Base-by-base conservation (phyloP, 1,140 invertebrate genomes). In the Drosophila micromelanica region DNA sequence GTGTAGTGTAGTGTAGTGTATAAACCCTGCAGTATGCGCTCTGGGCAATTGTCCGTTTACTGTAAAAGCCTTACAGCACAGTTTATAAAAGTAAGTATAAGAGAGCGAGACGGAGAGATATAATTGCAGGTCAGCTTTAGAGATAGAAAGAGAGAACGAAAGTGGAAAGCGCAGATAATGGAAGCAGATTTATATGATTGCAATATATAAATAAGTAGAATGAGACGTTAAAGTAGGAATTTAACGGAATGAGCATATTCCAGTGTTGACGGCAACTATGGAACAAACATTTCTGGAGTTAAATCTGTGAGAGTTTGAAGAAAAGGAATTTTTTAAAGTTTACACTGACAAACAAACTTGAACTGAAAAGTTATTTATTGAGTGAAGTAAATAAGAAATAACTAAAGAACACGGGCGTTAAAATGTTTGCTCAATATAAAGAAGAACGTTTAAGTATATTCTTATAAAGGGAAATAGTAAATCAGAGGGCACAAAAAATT, bases 1-100 rank as follows among this genome's bases (percentile, higher is more conserved):
- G 15, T 30, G 45, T 70, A 32, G 62, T 65, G 57, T 70, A 23
- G 5, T 43, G 13, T 30, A 12, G 15, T 46, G 51, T 4, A 56
- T 42, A 42, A 40, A 38, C 69, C 46, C 62, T 45, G 52, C n/a
- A 49, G 37, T 27, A 56, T 11, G n/a, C 61, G 49, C 27, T 55
- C 6, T 43, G 38, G 23, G 35, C 37, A 42, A 37, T 40, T 54
- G 15, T 12, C 9, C 35, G 15, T 40, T 9, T 49, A n/a, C 5
- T n/a, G 46, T 27, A 6, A 30, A 49, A 49, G 5, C 23, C 12
- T 38, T 38, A 35, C 51, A 9, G 5, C 37, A 54, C 6, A 4
- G 23, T 13, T 27, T 37, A 38, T 20, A 9, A 56, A 8, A 5
- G 17, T 8, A n/a, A 15, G 52, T n/a, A 27, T 3, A 13, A 52